Conservation (phyloP, 2,797 vertebrate species). For the Trachops cirrhosus region DNA sequence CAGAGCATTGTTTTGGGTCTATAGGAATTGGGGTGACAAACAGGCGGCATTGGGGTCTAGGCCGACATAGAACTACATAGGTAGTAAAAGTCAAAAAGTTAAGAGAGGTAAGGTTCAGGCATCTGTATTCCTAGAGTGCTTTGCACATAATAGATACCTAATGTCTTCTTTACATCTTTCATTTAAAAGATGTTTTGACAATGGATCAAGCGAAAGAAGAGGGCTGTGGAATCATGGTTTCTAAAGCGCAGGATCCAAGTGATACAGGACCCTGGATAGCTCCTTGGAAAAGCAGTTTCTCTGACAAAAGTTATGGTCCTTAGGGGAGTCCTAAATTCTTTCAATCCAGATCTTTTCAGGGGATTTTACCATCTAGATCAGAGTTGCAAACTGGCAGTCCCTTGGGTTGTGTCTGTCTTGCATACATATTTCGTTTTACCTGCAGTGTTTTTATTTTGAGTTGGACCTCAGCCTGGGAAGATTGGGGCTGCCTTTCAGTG, state of each 20-base stretch:
- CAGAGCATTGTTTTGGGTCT: neutral
- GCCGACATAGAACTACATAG: neutral
- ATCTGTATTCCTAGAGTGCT: neutral
- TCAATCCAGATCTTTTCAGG: conserved; percentile 2
- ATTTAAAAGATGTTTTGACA: neutral
- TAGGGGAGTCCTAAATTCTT: neutral
- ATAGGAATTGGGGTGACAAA: neutral
- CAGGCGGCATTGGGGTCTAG: neutral
- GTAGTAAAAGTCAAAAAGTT: neutral
- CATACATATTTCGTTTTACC: neutral
- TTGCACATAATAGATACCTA: neutral
- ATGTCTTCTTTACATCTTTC: neutral
- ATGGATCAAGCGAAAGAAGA: neutral
- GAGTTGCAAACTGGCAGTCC: neutral
- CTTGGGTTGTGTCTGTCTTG: neutral
- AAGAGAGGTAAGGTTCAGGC: neutral
- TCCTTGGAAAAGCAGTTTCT: neutral
- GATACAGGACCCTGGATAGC: neutral
- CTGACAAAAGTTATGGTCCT: neutral
- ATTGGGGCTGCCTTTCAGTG: neutral
- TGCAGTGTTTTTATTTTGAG: neutral
- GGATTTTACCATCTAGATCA: conserved; percentile 26
- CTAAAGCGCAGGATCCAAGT: neutral
- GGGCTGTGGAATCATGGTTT: neutral
- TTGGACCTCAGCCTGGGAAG: neutral